Base-by-base conservation (phyloP, 1,140 invertebrate species). In the Pseudobourletiella spinata region DNA sequence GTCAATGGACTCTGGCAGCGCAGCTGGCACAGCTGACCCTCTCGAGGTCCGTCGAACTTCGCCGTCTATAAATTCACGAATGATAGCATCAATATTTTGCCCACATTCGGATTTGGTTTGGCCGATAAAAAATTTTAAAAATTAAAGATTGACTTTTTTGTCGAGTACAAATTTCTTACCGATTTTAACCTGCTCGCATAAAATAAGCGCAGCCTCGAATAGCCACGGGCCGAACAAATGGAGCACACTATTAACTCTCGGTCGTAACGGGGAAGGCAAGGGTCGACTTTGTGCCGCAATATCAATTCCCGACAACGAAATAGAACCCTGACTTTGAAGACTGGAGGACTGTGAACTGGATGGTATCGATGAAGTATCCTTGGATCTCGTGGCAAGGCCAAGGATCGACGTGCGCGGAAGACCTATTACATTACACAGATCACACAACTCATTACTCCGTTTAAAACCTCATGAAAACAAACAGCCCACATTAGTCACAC, bases 221-320 rank as follows among this genome's bases (percentile, higher is more conserved):
- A 98, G 78, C 95, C 95, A 98, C 72, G 92, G 86, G 15, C 94
- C 94, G 78, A 97, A 96, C 58, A 98, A 76, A 78, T 98, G 92
- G 28, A 98, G 80, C 75, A 98, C 88, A 70, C 91, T 96, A 72
- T 91, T 90, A 65, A 91, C 93, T 71, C 89, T 90, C 11, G 94
- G 90, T 57, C 82, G 78, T 29, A 83, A 80, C n/a, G 87, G 86
- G 14, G 57, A 50, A 15, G 42, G 32, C n/a, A 57, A 39, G 44
- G 56, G 61, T 22, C 43, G 29, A 11, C 0, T 22, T 22, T 30
- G 22, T 24, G 64, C 30, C 1, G 24, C 54, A 42, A 18, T 18
- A 25, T 22, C 30, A 2, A 32, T 57, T 4, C 28, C 43, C 6
- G 44, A 59, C 2, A 30, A 15, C 3, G 59, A 62, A 1, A 50